These are phyloP conservation scores for Aphrocallistes beatrix DNA, from an alignment of 37 sponge, comb jelly and placozoan species.

Conservation along the genomic window DNA sequence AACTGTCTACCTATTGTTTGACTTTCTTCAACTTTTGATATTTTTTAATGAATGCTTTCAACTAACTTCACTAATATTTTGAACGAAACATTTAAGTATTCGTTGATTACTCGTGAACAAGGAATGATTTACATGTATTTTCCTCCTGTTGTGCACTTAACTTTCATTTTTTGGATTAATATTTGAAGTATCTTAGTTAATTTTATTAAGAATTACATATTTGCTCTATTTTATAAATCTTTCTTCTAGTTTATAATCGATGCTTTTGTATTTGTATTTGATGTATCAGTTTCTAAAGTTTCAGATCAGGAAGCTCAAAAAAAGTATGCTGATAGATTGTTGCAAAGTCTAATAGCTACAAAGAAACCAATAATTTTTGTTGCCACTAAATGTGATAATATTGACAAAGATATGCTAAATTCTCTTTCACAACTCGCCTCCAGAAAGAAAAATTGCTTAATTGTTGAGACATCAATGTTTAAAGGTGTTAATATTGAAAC, in stretches of 20 bases:
- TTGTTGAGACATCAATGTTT: constrained; percentile 7
- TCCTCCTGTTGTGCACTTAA: too few relatives aligned
- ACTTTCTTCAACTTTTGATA: too few relatives aligned
- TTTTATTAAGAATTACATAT: too few relatives aligned
- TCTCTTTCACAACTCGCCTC: background rate
- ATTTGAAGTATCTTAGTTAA: too few relatives aligned
- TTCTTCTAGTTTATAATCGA: background rate
- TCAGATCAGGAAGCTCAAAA: background rate
- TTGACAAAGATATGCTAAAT: background rate
- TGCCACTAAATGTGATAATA: background rate
- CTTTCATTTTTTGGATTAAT: too few relatives aligned
- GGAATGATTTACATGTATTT: too few relatives aligned
- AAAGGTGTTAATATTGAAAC: background rate
- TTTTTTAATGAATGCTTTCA: too few relatives aligned
- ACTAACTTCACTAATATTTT: too few relatives aligned
- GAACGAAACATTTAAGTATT: too few relatives aligned
- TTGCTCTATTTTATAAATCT: too few relatives aligned
- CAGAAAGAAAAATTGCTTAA: background rate
- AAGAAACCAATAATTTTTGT: constrained; percentile 14
- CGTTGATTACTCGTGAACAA: too few relatives aligned
- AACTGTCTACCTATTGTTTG: too few relatives aligned
- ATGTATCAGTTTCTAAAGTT: background rate
- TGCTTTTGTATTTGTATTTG: background rate
- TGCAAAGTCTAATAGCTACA: background rate
- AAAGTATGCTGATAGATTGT: constrained; percentile 1